Percentiles rank a stretch among this genome's conserved stretches.
Evolutionary conservation across 2,888 invertebrate genomes (phyloP).

Genomic region (Mechanitis mazaeus): DNA sequence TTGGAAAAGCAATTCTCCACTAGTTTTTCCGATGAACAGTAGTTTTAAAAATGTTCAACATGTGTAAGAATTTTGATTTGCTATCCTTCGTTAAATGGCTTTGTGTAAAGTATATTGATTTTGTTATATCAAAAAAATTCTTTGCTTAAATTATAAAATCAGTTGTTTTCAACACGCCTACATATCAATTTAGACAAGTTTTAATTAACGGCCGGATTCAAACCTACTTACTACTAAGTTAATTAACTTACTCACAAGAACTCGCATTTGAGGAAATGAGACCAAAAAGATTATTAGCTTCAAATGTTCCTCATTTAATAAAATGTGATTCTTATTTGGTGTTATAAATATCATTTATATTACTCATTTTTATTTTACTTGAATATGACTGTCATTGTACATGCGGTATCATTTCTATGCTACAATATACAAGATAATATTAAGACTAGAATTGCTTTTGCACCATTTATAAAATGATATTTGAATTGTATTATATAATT

Average conservation of each 20-base stretch:
- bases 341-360: too few species aligned
- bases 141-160: slow-evolving; percentile 3
- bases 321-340: slow-evolving; percentile 2
- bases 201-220: slow-evolving; percentile 48
- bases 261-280: slow-evolving; percentile 29
- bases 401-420: too few species aligned
- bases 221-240: slow-evolving; percentile 51
- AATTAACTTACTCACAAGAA: slow-evolving; percentile 42
- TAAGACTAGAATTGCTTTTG: too few species aligned
- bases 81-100: neutral
- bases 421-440: too few species aligned
- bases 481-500: too few species aligned
- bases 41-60: slow-evolving; percentile 18
- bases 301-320: slow-evolving; percentile 24
- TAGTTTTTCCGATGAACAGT: slow-evolving; percentile 18
- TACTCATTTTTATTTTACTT: too few species aligned
- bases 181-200: slow-evolving; percentile 47
- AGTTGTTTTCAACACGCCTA: slow-evolving; percentile 36
- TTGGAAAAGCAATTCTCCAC: slow-evolving; percentile 44
- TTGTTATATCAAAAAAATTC: neutral
- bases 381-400: too few species aligned
- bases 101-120: neutral
- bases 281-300: slow-evolving; percentile 31
- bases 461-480: too few species aligned
- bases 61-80: neutral